These are phyloP conservation scores for Mustela lutreola DNA, from an alignment of 2,113 vertebrate genomes.

Conservation along the genomic window DNA sequence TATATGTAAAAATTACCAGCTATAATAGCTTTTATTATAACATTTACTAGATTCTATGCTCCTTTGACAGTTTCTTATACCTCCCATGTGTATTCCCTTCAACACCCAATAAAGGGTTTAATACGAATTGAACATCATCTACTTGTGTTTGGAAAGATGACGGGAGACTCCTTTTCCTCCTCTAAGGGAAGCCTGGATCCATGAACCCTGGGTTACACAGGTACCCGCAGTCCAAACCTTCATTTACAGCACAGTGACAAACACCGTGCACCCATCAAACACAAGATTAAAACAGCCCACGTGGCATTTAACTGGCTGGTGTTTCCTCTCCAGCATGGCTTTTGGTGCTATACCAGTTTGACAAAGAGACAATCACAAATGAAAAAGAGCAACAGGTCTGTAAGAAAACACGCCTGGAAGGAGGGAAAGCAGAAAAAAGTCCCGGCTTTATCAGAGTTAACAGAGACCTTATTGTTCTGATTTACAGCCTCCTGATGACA, in stretches of 20 bases:
- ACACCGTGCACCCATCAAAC: not conserved
- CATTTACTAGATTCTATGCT: not conserved
- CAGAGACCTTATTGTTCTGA: not conserved
- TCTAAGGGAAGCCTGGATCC: not conserved
- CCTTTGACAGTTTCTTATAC: not conserved
- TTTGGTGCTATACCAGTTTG: not conserved
- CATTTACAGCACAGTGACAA: not conserved
- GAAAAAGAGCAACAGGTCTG: slow-evolving; percentile 23
- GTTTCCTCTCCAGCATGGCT: not conserved
- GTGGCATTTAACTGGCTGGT: not conserved
- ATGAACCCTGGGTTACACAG: not conserved
- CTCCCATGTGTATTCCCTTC: not conserved
- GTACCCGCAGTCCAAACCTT: not conserved
- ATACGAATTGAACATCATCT: not conserved
- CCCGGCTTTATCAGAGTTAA: not conserved
- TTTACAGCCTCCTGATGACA: not conserved
- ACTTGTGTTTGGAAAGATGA: not conserved
- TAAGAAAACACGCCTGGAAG: slow-evolving; percentile 12
- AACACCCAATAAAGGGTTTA: not conserved
- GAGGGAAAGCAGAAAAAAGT: not conserved
- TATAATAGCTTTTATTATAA: not conserved
- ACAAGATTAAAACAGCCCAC: not conserved
- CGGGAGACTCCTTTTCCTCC: not conserved
- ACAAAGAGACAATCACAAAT: slow-evolving; percentile 32
- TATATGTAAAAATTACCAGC: not conserved